phyloP scores from a whole-genome alignment of 2,113 vertebrate genomes.

The Callipepla squamata region DNA sequence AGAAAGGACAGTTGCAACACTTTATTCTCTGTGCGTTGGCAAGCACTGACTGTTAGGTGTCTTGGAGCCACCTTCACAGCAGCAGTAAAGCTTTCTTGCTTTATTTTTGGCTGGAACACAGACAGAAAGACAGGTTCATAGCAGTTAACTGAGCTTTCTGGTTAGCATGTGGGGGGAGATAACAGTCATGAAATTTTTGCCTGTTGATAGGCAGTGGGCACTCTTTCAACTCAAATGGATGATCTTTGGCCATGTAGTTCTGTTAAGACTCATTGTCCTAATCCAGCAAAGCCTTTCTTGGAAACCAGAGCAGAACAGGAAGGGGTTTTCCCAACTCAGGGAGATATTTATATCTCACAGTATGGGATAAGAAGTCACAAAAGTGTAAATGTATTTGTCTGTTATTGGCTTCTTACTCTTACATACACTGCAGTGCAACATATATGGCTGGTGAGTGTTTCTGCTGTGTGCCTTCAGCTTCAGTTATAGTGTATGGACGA shows the following conservation, averaged over 20 bases:
- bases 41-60: not conserved
- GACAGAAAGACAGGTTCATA: not conserved
- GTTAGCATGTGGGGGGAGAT: not conserved
- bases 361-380: not conserved
- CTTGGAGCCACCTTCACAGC: not conserved
- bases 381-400: not conserved
- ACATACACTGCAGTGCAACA: accelerated
- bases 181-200: not conserved
- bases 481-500: not conserved
- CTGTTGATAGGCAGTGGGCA: not conserved
- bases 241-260: not conserved
- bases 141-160: not conserved
- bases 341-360: not conserved
- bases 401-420: not conserved
- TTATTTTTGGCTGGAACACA: not conserved
- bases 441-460: not conserved
- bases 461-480: not conserved
- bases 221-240: not conserved
- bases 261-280: not conserved
- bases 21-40: not conserved
- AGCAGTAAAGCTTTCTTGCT: not conserved
- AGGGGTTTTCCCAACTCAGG: not conserved
- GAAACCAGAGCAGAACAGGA: not conserved
- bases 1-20: not conserved
- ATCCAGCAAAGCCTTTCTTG: not conserved